Evolutionary conservation across 2,797 vertebrate species (phyloP), one percentile per base, ranked within the genome.

Genomic region (Pangasius krempfi): DNA sequence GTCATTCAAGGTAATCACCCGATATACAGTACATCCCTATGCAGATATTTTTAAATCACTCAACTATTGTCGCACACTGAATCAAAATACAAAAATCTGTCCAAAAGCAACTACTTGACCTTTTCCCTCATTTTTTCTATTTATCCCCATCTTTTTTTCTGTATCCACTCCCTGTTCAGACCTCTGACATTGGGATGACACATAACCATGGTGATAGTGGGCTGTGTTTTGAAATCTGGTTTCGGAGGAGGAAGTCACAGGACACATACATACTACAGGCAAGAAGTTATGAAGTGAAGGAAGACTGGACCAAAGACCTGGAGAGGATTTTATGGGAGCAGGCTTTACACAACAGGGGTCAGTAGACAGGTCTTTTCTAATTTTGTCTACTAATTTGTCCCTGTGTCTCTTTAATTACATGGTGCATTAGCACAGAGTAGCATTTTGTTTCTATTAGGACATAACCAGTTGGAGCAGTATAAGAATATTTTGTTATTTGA

Each of bases 211-310:
- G 96, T 0, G 96, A 96, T 87, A 97, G 94, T 1, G 96, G 97
- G 44, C 93, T 96, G 88, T 96, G 96, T 87, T 97, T 97, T 89
- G 97, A 97, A 94, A 97, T 97, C 92, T 97, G 97, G 97, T 97
- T 97, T 95, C 94, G 96, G 88, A 95, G 97, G 80, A 95, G 96
- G 90, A 97, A 97, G 93, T 95, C 94, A 12, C 94, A 97, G 90
- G 97, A 97, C 93, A 97, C 97, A 0, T 97, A 96, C 87, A 93
- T 91, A 2, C 93, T 97, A 27, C 96, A 97, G 87, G 96, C 96
- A 9, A 86, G 62, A 0, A 95, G 92, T 81, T 91, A 87, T 1
- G 94, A 95, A 40, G 92, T 94, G 84, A 97, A 97, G 91, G 93
- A 95, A 40, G 93, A 94, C 82, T 97, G 97, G 97, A 96, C 96